Conservation (phyloP, 2,888 invertebrate species). For the Bombylius discolor region DNA sequence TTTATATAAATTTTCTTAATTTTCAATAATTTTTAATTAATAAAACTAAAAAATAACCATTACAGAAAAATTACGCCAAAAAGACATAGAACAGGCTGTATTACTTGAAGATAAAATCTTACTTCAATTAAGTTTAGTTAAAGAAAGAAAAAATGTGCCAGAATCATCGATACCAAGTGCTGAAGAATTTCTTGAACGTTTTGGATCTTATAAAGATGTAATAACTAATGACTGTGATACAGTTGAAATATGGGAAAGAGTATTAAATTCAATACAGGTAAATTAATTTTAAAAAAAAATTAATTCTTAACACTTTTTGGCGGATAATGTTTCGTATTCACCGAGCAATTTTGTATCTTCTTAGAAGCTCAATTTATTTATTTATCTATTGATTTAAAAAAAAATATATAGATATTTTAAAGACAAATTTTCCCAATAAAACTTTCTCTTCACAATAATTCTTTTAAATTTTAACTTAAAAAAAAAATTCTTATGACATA, state of each 20-base stretch:
- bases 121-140: conserved; percentile 60
- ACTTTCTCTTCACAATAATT: too few species aligned
- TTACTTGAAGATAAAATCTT: conserved; percentile 81
- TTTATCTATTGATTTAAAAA: too few species aligned
- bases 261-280: conserved; percentile 37
- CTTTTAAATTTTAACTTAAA: too few species aligned
- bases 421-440: too few species aligned
- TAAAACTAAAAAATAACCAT: background rate
- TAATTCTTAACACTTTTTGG: background rate
- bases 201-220: conserved; percentile 51
- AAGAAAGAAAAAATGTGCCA: conserved; percentile 45
- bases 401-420: too few species aligned
- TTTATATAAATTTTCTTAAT: too few species aligned
- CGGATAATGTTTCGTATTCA: too few species aligned
- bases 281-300: background rate
- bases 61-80: conserved; percentile 71
- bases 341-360: too few species aligned
- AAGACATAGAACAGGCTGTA: conserved; percentile 75
- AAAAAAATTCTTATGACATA: too few species aligned
- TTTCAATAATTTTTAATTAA: too few species aligned
- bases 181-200: conserved; percentile 32
- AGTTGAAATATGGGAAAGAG: conserved; percentile 69
- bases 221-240: conserved; percentile 66
- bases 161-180: conserved; percentile 35
- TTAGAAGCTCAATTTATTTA: too few species aligned